These are phyloP conservation scores for Ibidorhyncha struthersii DNA, from an alignment of 2,113 vertebrate species.

Conservation along the genomic window DNA sequence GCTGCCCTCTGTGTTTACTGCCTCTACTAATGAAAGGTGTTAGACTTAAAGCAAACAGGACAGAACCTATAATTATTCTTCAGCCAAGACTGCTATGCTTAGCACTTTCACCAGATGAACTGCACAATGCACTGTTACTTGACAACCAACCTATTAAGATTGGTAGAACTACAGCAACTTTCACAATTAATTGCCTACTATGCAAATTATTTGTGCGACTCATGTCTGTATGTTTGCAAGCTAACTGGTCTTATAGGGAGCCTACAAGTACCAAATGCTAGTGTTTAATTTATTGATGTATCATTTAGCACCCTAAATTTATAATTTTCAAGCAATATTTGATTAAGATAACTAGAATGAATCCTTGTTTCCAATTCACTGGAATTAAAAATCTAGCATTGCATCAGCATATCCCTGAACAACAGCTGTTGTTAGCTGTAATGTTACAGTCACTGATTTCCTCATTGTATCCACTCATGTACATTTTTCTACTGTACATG, in stretches of 20 bases:
- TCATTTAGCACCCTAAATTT: background rate
- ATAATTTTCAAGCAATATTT: background rate
- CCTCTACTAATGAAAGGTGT: background rate
- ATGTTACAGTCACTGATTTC: background rate
- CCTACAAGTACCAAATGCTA: background rate
- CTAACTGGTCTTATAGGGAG: background rate
- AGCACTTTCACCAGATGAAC: background rate
- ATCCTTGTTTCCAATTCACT: background rate
- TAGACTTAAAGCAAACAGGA: background rate
- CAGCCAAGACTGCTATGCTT: background rate
- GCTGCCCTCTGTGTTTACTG: background rate
- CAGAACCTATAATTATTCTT: background rate
- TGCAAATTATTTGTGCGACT: background rate
- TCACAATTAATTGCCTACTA: background rate
- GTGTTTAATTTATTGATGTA: background rate
- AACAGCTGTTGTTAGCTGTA: background rate
- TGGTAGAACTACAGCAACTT: background rate
- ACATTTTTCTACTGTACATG: background rate
- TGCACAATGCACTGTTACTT: background rate
- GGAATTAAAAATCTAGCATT: background rate
- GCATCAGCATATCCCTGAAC: background rate
- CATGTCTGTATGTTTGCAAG: background rate
- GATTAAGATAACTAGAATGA: background rate
- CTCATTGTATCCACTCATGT: background rate
- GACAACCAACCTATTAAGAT: too few relatives aligned